Base-by-base conservation (phyloP, 2,888 invertebrate genomes). In the Antheraea yamamai region DNA sequence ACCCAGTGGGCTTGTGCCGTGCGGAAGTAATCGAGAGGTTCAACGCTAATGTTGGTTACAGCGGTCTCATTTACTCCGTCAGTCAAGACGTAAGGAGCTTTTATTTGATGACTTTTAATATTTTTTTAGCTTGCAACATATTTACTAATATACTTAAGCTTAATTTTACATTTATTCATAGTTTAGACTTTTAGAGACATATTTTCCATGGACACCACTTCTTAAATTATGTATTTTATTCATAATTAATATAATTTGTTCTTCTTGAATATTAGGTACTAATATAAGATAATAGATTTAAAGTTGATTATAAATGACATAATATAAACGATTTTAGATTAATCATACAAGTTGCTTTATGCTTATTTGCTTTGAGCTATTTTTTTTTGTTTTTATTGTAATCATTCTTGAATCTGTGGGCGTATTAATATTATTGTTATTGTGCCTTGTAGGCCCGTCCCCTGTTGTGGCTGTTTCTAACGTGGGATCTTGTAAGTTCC, bases 41-140 rank as follows among this genome's bases (percentile, higher is more conserved):
- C 93, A 99, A 99, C 94, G 98, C 98, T 73, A 99, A 99, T 92
- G 97, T 99, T 84, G 98, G 99, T 4, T 99, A 99, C 95, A 99
- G 98, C 92, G 99, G 99, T 30, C 96, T 99, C 73, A 96, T 98
- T 80, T 99, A 99, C 93, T 98, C 99, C 81, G 97, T 98, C 79
- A 98, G 98, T 39, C 98, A 98, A 95, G 99, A 99, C 93, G 99
- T 99, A 96, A 96, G 97, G 77, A 74, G 23, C 73, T 73, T 39
- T 73, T 78, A 74, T 20, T 72, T 47, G 1, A 39, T 70, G 8
- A 74, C 72, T 76, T 79, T 79, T 78, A 79, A 78, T 75, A 73
- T 77, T 8, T 64, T 77, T 20, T 73, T 20, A 72, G 79, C 78
- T 77, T 76, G 80, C 81, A 79, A 78, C 77, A 77, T 77, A 23